phyloP scores from a whole-genome alignment of 2,888 invertebrate genomes.

The Xylocampa areola region DNA sequence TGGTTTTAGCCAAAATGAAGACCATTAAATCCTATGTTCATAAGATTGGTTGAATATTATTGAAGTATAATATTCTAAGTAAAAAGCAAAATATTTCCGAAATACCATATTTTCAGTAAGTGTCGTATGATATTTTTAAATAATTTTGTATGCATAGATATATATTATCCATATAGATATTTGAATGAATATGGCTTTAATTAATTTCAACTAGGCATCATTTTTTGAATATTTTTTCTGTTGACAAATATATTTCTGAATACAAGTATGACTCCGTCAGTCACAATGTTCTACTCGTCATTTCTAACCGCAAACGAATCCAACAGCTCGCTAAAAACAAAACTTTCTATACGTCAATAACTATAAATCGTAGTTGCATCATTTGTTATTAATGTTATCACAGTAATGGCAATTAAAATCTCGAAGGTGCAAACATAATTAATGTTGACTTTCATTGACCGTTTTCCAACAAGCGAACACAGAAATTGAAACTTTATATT shows the following conservation, averaged over 20 bases:
- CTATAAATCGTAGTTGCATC: slow-evolving; percentile 73
- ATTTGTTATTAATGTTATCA: slow-evolving; percentile 78
- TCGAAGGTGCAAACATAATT: slow-evolving; percentile 75
- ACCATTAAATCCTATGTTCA: no score
- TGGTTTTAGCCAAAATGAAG: no score
- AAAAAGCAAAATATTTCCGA: no score
- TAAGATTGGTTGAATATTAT: no score
- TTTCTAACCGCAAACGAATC: slow-evolving; percentile 23
- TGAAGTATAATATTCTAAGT: no score
- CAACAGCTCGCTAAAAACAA: slow-evolving; percentile 33
- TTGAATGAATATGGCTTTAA: neutral
- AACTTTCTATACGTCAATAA: slow-evolving; percentile 71
- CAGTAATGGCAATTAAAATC: slow-evolving; percentile 75
- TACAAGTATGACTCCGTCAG: slow-evolving; percentile 11
- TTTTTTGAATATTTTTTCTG: no score
- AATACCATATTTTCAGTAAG: no score
- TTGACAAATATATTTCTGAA: slow-evolving; percentile 14
- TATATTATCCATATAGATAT: no score
- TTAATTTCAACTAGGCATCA: no score
- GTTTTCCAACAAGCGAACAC: slow-evolving; percentile 51
- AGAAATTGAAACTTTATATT: slow-evolving; percentile 2
- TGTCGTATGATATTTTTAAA: no score
- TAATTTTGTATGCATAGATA: no score
- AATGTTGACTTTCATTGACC: slow-evolving; percentile 68
- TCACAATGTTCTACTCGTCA: slow-evolving; percentile 6